Evolutionary conservation across 2,113 vertebrate genomes (phyloP).

Genomic region (Eclectus roratus): DNA sequence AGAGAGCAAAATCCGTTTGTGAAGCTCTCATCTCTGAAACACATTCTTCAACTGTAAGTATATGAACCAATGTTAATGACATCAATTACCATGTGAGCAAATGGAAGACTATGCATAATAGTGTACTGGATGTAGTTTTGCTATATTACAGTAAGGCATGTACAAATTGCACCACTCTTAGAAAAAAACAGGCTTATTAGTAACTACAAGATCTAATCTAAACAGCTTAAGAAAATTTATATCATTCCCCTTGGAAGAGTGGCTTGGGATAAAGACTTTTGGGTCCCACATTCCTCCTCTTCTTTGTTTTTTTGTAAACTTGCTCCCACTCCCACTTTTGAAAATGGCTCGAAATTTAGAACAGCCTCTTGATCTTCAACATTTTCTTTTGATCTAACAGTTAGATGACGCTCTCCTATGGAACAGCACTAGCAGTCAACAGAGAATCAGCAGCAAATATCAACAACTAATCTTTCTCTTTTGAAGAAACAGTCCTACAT

Average conservation of each 20-base stretch:
- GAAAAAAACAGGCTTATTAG: not conserved
- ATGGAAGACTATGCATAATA: not conserved
- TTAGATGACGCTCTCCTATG: conserved; percentile 56
- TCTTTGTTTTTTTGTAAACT: not conserved
- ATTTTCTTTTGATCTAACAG: conserved; percentile 60
- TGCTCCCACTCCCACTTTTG: not conserved
- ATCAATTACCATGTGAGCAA: not conserved
- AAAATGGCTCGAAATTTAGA: conserved; percentile 54
- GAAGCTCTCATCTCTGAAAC: not conserved
- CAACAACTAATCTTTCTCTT: conserved; percentile 70
- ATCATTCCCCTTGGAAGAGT: not conserved
- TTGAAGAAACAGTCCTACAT: conserved; percentile 59
- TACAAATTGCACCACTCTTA: not conserved
- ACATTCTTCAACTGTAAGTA: not conserved
- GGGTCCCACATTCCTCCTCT: rapidly evolving
- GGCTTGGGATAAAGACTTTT: not conserved
- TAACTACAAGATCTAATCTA: not conserved
- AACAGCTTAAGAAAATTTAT: not conserved
- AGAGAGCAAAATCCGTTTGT: not conserved
- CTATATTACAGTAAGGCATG: not conserved
- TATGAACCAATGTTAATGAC: not conserved
- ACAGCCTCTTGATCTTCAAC: conserved; percentile 52
- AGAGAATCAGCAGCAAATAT: conserved; percentile 53
- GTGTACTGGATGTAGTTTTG: not conserved
- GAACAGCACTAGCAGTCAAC: conserved; percentile 32